Base-by-base conservation (phyloP, 2,113 vertebrate genomes). In the Daphoenositta chrysoptera region DNA sequence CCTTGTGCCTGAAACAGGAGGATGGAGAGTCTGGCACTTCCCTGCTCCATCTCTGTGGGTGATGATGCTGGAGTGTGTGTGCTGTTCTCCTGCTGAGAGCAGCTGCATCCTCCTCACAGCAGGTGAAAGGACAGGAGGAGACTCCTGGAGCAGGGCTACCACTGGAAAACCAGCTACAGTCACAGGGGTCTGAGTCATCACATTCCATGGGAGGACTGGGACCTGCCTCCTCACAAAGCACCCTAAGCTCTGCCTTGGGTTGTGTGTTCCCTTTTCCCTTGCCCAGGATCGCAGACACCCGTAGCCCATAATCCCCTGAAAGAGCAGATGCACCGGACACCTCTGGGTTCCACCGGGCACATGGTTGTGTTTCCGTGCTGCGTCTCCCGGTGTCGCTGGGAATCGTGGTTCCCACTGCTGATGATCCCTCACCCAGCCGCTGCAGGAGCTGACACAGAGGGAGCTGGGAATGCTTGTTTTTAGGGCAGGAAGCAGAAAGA, bases 231-330 rank as follows among this genome's bases (percentile, higher is more conserved):
- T 63, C 63, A 44, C 39, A 39, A 13, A 65, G n/a, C n/a, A n/a
- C 17, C 33, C 20, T 13, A 3, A 1, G 0, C 30, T 66, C 40
- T 76, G 72, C 64, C 64, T 39, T 17, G 5, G 14, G 16, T 4
- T 50, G 7, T 7, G n/a, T 14, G 37, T 12, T 73, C n/a, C 26
- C 54, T 53, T 60, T 42, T 44, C n/a, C 31, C 33, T 37, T 15
- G 15, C 2, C 33, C 44, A 30, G 50, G 33, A 20, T 5, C 8
- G 7, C 3, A 2, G 56, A 71, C 31, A 58, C 16, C 37, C 21
- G 8, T 0, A 10, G 39, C 1, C 10, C 64, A 13, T 1, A 22
- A 42, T 2, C 15, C 30, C 23, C 15, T 4, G 11, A 45, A 54
- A 45, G 9, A 53, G 23, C 63, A 76, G 78, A 65, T 4, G 50